phyloP scores from a whole-genome alignment of 2,797 vertebrate genomes.

The Mus minutoides region DNA sequence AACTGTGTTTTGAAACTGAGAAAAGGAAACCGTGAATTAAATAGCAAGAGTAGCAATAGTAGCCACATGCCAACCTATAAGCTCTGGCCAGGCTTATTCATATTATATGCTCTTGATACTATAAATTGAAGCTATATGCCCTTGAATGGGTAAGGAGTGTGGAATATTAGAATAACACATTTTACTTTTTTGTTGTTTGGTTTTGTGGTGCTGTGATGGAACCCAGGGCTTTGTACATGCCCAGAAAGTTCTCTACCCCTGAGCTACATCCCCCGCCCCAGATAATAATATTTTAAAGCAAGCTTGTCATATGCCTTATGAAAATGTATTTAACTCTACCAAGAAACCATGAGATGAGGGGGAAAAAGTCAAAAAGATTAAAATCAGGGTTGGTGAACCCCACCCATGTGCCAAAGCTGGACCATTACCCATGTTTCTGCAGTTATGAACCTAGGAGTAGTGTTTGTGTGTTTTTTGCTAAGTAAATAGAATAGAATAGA shows the following conservation, averaged over 20 bases:
- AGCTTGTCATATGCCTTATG: background rate
- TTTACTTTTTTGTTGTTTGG: background rate
- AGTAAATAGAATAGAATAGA: too few species aligned
- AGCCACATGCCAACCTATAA: background rate
- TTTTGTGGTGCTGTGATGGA: background rate
- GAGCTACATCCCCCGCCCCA: background rate
- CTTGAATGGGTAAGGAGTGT: background rate
- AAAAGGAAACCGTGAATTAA: slow-evolving; percentile 34
- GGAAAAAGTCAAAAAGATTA: background rate
- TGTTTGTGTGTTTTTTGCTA: slow-evolving; percentile 4
- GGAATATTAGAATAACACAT: background rate
- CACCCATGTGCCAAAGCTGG: background rate
- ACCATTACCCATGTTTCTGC: background rate
- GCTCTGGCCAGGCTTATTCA: background rate
- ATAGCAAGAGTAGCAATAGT: background rate
- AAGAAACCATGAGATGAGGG: slow-evolving; percentile 5
- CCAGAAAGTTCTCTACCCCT: background rate
- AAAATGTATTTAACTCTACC: slow-evolving; percentile 30
- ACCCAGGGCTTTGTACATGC: background rate
- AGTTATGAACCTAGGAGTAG: background rate
- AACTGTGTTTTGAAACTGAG: slow-evolving; percentile 38
- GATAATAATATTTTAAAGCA: slow-evolving; percentile 13
- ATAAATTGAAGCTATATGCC: background rate
- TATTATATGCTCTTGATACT: background rate
- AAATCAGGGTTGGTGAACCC: background rate